Base-by-base conservation (phyloP, 2,113 vertebrate genomes). In the Upupa epops region DNA sequence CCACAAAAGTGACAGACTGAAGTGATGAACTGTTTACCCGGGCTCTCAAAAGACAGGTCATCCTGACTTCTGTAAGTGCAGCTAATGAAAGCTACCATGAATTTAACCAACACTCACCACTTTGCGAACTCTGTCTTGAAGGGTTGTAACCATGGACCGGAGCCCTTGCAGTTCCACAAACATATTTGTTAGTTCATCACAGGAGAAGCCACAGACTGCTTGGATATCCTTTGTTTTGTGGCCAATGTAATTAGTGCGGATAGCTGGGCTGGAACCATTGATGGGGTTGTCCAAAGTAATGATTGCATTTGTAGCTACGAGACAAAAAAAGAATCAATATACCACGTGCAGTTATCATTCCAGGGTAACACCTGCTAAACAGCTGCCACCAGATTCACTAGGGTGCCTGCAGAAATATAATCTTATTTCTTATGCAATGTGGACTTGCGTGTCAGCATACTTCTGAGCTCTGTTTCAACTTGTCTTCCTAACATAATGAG, bases 221-320 rank as follows among this genome's bases (percentile, higher is more conserved):
- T 98, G 98, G 68, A 98, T 96, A 88, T 98, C 99, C 97, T 99
- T 99, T 78, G 98, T 96, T 97, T 99, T 99, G 96, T 99, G 99
- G 77, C 99, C 98, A 3, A 98, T 98, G 92, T 98, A 99, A 89
- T 99, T 98, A 9, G 98, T 99, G 76, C 99, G 98, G 93, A 99
- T 99, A 83, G 99, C 99, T 21, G 99, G 98, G 75, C 99, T 99
- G 90, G 99, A 99, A 36, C 98, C 98, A 15, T 99, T 99, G 54
- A 99, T 97, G 59, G 98, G 98, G 25, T 98, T 99, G 96, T 98
- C 98, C 51, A 99, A 92, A 92, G 98, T 98, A 94, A 99, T 98
- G 71, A 98, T 93, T 4, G 98, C 98, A 25, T 97, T 98, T 74
- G 98, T 96, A 52, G 97, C 87, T 92, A 97, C 97, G 96, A 95